These are phyloP conservation scores for Silurus lanzhouensis DNA, from an alignment of 2,797 vertebrate genomes.

Conservation along the genomic window DNA sequence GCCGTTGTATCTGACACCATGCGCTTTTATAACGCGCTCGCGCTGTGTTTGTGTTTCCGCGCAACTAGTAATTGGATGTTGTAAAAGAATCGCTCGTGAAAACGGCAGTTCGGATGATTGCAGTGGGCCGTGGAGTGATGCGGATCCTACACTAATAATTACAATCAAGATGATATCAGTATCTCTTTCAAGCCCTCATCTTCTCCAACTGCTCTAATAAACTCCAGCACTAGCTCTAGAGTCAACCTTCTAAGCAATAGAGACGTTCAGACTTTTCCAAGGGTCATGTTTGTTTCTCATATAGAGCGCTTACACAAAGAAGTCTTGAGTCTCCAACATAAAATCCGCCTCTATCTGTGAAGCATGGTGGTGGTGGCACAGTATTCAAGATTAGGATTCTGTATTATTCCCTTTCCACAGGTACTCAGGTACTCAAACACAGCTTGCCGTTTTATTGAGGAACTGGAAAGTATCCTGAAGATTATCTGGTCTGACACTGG, in stretches of 20 bases:
- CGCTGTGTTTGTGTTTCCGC: constrained; percentile 5
- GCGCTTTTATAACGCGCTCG: constrained; percentile 8
- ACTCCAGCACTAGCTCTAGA: not conserved
- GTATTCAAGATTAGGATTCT: not conserved
- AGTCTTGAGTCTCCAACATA: not conserved
- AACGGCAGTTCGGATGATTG: constrained; percentile 14
- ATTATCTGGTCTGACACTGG: not conserved
- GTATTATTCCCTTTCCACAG: not conserved
- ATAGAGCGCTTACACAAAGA: not conserved
- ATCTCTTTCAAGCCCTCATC: not conserved
- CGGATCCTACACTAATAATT: constrained; percentile 53
- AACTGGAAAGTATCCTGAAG: no score
- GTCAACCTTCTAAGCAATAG: not conserved
- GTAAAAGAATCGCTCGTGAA: constrained; percentile 31
- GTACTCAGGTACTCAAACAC: not conserved
- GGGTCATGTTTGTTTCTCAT: not conserved
- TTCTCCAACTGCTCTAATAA: not conserved
- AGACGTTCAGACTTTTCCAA: not conserved
- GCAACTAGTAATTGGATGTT: constrained; percentile 50
- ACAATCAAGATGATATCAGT: constrained; percentile 47
- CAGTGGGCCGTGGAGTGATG: constrained; percentile 42
- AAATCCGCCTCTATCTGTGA: not conserved
- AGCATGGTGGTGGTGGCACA: not conserved
- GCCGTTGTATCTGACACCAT: not conserved
- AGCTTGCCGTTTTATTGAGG: no score